A percentile compares a stretch with the other conserved stretches of the same genome.
Evolutionary conservation across 2,113 vertebrate genomes (phyloP).

Genomic region (Panurus biarmicus): DNA sequence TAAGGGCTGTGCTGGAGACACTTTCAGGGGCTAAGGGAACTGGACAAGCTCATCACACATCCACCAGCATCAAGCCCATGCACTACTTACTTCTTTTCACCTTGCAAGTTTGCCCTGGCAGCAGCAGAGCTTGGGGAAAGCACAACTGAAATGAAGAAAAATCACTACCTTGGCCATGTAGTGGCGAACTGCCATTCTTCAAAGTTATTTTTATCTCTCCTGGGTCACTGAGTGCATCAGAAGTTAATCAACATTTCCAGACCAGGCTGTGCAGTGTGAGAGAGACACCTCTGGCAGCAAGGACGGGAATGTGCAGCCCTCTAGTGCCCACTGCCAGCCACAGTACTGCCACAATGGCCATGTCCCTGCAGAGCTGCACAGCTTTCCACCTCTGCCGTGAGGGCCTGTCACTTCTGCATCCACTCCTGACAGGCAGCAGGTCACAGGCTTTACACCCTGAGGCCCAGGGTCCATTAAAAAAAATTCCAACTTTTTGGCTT

Average conservation of each 20-base stretch:
- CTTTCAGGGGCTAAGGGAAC: not conserved
- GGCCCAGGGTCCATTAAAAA: rapidly evolving
- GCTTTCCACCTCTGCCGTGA: not conserved
- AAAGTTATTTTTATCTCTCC: not conserved
- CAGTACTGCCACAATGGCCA: rapidly evolving
- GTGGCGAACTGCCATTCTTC: not conserved
- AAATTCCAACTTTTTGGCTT: not conserved
- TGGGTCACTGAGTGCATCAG: not conserved
- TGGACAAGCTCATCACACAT: not conserved
- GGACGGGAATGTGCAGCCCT: not conserved
- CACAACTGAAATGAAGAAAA: not conserved
- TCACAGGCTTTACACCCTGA: not conserved
- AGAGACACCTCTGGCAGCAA: not conserved
- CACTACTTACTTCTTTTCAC: not conserved
- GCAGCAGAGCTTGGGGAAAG: not conserved
- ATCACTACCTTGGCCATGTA: not conserved
- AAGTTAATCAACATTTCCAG: not conserved
- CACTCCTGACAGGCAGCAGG: not conserved
- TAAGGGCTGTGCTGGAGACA: not conserved
- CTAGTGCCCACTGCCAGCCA: not conserved
- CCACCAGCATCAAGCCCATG: not conserved
- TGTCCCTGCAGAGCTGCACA: not conserved
- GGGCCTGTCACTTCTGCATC: not conserved
- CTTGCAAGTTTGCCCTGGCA: not conserved
- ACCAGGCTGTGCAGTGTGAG: not conserved